Evolutionary conservation across 2,797 vertebrate species (phyloP).

Genomic region (Lagorchestes hirsutus): DNA sequence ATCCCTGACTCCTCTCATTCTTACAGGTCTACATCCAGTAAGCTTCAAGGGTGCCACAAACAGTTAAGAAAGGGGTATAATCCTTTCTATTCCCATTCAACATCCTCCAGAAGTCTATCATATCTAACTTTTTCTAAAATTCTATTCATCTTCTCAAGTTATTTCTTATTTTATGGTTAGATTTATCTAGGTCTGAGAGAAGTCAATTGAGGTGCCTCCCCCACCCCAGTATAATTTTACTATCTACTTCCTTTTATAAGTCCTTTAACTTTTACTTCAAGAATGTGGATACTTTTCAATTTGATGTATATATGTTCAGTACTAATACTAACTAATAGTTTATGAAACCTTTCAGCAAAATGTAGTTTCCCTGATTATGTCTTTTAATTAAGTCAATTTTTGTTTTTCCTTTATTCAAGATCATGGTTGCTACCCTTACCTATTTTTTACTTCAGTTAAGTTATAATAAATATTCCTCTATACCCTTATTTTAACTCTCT

Average conservation of each 20-base stretch:
- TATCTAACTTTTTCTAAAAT: too few species aligned
- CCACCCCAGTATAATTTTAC: neutral
- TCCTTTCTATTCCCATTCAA: too few species aligned
- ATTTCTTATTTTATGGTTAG: too few species aligned
- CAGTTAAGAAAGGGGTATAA: too few species aligned
- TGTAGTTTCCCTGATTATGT: neutral
- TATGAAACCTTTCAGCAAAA: neutral
- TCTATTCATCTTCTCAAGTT: too few species aligned
- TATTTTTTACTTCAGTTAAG: neutral
- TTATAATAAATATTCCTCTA: neutral
- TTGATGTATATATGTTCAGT: neutral
- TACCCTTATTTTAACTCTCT: neutral
- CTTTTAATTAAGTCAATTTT: neutral
- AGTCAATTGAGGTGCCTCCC: too few species aligned
- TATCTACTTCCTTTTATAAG: neutral
- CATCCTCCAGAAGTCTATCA: too few species aligned
- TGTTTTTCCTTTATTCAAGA: neutral
- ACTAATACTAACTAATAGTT: neutral
- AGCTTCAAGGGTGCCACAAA: too few species aligned
- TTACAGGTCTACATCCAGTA: too few species aligned
- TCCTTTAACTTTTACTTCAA: neutral
- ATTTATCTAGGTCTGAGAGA: too few species aligned
- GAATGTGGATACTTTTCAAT: neutral
- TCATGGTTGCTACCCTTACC: neutral
- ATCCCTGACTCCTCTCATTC: too few species aligned